phyloP scores from a whole-genome alignment of 2,888 invertebrate species.

The Polyommatus iphigenia region DNA sequence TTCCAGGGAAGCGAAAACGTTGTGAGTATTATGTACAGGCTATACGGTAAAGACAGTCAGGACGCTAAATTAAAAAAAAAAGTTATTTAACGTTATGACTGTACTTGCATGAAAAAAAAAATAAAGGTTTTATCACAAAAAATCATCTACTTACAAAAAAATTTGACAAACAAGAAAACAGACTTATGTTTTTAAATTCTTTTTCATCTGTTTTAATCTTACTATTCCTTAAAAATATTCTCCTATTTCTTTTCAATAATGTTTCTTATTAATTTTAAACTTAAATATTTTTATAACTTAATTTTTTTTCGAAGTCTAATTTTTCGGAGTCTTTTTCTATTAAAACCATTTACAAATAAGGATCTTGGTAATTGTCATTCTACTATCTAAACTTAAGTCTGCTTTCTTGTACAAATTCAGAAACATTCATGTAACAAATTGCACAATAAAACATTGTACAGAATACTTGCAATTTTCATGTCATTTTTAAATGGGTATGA shows the following conservation, averaged over 20 bases:
- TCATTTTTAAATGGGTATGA: neutral
- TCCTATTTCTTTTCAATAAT: neutral
- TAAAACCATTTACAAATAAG: neutral
- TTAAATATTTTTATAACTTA: too few species aligned
- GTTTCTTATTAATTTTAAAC: too few species aligned
- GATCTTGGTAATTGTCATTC: neutral
- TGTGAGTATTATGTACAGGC: conserved; percentile 66
- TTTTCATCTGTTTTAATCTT: neutral
- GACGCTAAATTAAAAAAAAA: conserved; percentile 34
- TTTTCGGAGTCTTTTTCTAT: neutral
- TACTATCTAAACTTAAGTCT: neutral
- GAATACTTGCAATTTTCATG: conserved; percentile 22
- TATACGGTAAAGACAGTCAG: conserved; percentile 58
- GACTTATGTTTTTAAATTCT: neutral
- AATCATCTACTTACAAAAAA: conserved; percentile 8
- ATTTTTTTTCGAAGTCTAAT: neutral
- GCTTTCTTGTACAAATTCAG: conserved; percentile 1
- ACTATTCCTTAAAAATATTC: neutral
- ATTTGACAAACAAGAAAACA: neutral
- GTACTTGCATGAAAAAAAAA: conserved; percentile 23
- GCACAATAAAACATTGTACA: conserved; percentile 24
- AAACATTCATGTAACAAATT: conserved; percentile 19
- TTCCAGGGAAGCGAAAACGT: conserved; percentile 79
- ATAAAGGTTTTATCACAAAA: neutral
- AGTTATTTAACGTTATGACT: conserved; percentile 17